Evolutionary conservation across 2,888 invertebrate genomes (phyloP), one percentile per base, ranked within the genome.

Genomic region (Lasioglossum villosulum): DNA sequence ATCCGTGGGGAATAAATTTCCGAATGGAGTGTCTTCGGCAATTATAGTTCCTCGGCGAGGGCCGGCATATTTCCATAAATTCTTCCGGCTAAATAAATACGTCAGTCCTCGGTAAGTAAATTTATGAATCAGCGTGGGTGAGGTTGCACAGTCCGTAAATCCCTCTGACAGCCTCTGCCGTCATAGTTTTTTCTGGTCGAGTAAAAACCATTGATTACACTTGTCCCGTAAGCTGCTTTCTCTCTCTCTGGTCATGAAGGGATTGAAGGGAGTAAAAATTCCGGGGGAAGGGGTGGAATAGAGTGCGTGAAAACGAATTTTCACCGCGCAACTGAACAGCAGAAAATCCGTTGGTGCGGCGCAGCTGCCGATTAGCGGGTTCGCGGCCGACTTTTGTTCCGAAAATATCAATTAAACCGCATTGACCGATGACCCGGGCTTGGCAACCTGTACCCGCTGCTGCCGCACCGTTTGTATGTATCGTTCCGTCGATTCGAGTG

Each of bases 381-480:
- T 48, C 45, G 66, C 72, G 42, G 27, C 71, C 48, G 27, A 75
- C 72, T 78, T 80, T 84, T 78, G 78, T 68, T 52, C 34, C 30
- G 66, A 75, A 84, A 84, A 80, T 84, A 75, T 27, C 81, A 78
- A 81, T 81, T 78, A 81, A 74, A 76, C 66, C 72, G 52, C 27
- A 59, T 59, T 27, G 59, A 27, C 27, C 59, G 52, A 52, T 52
- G 52, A 52, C 52, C 52, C n/a, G n/a, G 52, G 52, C 52, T n/a
- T 52, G 52, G n/a, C 3, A 52, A 52, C 23, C 52, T 52, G 23
- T 52, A n/a, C 10, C 48, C 19, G 52, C 52, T 52, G 52, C 10
- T 52, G 52, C 10, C n/a, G 23, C 10, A 52, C 52, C n/a, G 52
- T 52, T 52, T 52, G 1, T n/a, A n/a, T n/a, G 52, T n/a, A 52